Percentiles rank a stretch among this genome's conserved stretches.
Conservation (phyloP, 1,140 invertebrate species). For the Megalopta genalis region DNA sequence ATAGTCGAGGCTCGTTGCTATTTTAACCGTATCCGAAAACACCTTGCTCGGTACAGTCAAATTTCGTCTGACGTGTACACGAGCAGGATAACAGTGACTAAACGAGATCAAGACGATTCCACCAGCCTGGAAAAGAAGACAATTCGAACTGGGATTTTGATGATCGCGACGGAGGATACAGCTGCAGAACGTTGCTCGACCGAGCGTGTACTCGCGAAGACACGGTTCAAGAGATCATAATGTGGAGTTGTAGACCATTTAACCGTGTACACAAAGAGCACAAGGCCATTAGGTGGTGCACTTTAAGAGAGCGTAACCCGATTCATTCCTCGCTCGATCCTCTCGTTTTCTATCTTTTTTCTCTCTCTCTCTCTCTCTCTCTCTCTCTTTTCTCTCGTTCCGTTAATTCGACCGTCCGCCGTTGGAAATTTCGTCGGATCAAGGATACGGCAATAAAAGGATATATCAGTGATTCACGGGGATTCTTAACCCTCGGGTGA, state of each 20-base stretch:
- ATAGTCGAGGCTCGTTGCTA: constrained; percentile 35
- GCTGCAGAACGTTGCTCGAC: not conserved
- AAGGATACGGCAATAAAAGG: not conserved
- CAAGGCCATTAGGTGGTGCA: not conserved
- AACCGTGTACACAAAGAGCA: constrained; percentile 3
- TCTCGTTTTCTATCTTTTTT: not conserved
- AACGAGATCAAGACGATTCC: not conserved
- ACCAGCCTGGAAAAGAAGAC: no score
- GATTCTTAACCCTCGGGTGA: not conserved
- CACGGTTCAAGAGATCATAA: constrained; percentile 14
- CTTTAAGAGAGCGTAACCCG: constrained; percentile 1
- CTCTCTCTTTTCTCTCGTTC: not conserved
- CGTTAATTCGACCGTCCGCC: not conserved
- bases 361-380: not conserved
- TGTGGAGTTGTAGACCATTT: constrained; percentile 2
- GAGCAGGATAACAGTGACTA: not conserved
- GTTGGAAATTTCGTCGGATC: constrained; percentile 1
- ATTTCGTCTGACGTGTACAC: not conserved
- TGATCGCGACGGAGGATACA: not conserved
- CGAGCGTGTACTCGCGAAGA: not conserved
- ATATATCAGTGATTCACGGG: not conserved
- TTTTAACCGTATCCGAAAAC: constrained; percentile 35
- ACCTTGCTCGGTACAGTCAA: not conserved
- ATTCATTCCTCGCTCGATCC: not conserved
- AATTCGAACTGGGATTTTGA: not conserved